phyloP scores from a whole-genome alignment of 2,113 vertebrate species.

The Apteryx mantelli region DNA sequence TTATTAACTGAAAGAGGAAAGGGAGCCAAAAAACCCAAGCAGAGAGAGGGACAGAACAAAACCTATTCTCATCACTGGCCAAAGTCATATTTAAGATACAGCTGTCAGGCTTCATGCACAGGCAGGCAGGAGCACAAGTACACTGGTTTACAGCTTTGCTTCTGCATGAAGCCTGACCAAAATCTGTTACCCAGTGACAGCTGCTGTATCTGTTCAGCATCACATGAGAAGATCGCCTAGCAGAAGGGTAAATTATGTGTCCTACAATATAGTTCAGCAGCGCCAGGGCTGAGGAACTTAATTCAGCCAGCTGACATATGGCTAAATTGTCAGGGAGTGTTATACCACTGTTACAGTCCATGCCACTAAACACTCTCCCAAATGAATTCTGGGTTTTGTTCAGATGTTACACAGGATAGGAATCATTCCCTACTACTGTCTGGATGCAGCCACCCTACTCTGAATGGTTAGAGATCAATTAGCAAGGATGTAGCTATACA shows the following conservation, averaged over 20 bases:
- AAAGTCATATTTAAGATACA: background rate
- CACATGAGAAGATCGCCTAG: background rate
- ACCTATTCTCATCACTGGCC: background rate
- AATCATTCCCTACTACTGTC: background rate
- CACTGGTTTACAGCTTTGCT: background rate
- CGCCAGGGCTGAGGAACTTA: background rate
- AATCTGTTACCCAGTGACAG: background rate
- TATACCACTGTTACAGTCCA: background rate
- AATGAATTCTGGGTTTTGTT: background rate
- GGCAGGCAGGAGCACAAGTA: background rate
- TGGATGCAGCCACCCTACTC: background rate
- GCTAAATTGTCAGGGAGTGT: background rate
- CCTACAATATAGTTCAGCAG: background rate
- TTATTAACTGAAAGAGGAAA: background rate
- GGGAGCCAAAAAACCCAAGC: background rate
- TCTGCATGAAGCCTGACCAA: background rate
- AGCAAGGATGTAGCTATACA: background rate
- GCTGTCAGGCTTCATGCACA: background rate
- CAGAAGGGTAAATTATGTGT: background rate
- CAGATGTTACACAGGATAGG: background rate
- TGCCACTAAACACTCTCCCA: background rate
- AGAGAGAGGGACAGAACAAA: background rate
- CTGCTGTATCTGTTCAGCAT: background rate
- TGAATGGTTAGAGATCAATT: background rate
- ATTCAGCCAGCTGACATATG: background rate